Evolutionary conservation across 2,797 vertebrate species (phyloP).

Genomic region (Setipinna tenuifilis): DNA sequence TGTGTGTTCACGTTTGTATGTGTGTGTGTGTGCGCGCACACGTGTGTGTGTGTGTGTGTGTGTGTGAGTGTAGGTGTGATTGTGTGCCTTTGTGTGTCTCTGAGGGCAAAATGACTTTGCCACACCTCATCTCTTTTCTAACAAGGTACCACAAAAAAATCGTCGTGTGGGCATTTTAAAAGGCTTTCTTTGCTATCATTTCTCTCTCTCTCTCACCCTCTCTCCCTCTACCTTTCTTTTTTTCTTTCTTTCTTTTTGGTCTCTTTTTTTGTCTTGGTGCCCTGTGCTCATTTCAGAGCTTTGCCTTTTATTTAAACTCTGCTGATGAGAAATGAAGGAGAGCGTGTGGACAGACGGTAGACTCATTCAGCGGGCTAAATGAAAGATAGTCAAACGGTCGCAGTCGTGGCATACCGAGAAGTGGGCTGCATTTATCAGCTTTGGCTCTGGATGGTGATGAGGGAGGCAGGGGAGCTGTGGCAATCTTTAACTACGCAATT

Average conservation of each 20-base stretch:
- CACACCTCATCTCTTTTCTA: slow-evolving; percentile 29
- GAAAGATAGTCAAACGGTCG: slow-evolving; percentile 35
- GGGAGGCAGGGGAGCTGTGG: slow-evolving; percentile 36
- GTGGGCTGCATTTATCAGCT: slow-evolving; percentile 46
- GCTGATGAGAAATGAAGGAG: background rate
- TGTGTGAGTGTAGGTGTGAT: background rate
- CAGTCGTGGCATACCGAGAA: background rate
- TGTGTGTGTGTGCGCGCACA: background rate
- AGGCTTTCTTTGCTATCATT: background rate
- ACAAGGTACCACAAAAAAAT: background rate
- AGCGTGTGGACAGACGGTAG: background rate
- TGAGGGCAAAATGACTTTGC: slow-evolving; percentile 36
- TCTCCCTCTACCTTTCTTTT: background rate
- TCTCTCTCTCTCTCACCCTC: background rate
- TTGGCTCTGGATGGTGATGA: background rate
- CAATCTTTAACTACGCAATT: slow-evolving; percentile 53
- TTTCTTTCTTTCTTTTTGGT: background rate
- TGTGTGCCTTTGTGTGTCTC: slow-evolving; percentile 13
- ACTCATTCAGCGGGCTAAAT: background rate
- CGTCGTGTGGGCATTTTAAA: slow-evolving; percentile 9
- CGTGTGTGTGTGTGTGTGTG: background rate
- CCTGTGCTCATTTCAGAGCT: background rate
- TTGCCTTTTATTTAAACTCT: background rate
- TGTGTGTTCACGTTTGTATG: too few species aligned
- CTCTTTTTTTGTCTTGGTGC: background rate